Conservation (phyloP, 2,888 invertebrate species). For the Argynnis bischoffii region DNA sequence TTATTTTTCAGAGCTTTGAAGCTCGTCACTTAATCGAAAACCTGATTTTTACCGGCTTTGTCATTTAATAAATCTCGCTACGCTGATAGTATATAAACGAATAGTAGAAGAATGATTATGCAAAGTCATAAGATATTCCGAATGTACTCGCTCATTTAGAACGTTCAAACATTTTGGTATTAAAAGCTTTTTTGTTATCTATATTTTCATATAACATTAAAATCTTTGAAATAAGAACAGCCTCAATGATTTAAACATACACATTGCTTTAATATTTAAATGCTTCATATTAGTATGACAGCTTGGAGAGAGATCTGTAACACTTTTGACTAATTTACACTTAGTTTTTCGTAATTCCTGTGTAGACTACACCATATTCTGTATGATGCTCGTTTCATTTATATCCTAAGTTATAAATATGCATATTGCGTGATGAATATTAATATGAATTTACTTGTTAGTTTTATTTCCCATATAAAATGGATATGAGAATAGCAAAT, state of each 20-base stretch:
- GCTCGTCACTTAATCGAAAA: conserved; percentile 18
- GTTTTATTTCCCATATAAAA: background rate
- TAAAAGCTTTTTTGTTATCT: conserved; percentile 6
- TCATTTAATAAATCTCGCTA: background rate
- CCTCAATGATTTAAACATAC: no score
- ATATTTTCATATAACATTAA: no score
- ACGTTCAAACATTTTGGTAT: conserved; percentile 1
- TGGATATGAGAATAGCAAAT: background rate
- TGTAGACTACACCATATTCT: background rate
- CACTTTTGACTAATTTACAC: no score
- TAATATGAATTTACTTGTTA: conserved; percentile 3
- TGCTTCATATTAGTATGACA: no score
- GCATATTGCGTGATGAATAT: conserved; percentile 1
- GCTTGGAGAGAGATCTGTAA: no score
- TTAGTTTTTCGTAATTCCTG: background rate
- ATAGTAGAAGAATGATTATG: conserved; percentile 4
- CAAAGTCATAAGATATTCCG: conserved; percentile 4
- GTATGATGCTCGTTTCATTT: background rate
- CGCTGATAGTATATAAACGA: background rate
- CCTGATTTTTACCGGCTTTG: conserved; percentile 14
- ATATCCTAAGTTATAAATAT: conserved; percentile 3
- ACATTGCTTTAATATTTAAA: no score
- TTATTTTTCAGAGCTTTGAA: conserved; percentile 17
- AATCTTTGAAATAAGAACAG: no score
- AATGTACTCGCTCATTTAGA: conserved; percentile 6